Evolutionary conservation across 2,797 vertebrate genomes (phyloP).

Genomic region (Bryconaethiops microstoma): DNA sequence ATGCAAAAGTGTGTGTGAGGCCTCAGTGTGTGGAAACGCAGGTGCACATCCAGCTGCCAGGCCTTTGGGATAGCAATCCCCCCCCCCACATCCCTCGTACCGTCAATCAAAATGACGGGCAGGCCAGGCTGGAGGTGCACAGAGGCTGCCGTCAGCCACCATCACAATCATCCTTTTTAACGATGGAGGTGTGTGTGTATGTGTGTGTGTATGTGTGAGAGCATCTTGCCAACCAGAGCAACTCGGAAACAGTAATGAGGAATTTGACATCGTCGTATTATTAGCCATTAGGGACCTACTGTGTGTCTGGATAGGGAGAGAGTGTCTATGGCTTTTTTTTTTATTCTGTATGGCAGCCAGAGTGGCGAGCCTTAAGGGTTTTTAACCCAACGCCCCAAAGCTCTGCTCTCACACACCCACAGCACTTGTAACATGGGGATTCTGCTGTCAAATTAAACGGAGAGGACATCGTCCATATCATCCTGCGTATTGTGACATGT

Average conservation of each 20-base stretch:
- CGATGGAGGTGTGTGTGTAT: constrained; percentile 54
- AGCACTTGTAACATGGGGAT: constrained; percentile 26
- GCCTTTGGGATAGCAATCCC: constrained; percentile 46
- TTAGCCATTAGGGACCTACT: constrained; percentile 55
- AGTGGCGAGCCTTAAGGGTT: constrained; percentile 50
- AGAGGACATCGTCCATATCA: constrained; percentile 34
- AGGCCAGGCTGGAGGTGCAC: constrained; percentile 64
- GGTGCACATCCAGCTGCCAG: constrained; percentile 75
- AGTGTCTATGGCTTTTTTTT: constrained; percentile 25
- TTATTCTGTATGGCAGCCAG: constrained; percentile 47
- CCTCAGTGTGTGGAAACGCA: constrained; percentile 64
- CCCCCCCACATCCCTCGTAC: constrained; percentile 50
- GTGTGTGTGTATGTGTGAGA: constrained; percentile 5
- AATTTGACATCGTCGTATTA: constrained; percentile 60
- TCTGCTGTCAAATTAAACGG: constrained; percentile 54
- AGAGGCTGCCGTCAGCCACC: constrained; percentile 66
- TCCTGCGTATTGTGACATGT: constrained; percentile 29
- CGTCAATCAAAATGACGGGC: constrained; percentile 79
- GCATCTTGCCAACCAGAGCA: constrained; percentile 34
- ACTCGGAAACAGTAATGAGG: constrained; percentile 58
- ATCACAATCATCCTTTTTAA: constrained; percentile 66
- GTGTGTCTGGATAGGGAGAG: constrained; percentile 43
- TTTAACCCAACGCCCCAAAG: constrained; percentile 49
- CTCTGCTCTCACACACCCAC: constrained; percentile 36
- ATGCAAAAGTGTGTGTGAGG: constrained; percentile 4